phyloP scores from a whole-genome alignment of 1,140 invertebrate genomes.

The Zaprionus kolodkinae region DNA sequence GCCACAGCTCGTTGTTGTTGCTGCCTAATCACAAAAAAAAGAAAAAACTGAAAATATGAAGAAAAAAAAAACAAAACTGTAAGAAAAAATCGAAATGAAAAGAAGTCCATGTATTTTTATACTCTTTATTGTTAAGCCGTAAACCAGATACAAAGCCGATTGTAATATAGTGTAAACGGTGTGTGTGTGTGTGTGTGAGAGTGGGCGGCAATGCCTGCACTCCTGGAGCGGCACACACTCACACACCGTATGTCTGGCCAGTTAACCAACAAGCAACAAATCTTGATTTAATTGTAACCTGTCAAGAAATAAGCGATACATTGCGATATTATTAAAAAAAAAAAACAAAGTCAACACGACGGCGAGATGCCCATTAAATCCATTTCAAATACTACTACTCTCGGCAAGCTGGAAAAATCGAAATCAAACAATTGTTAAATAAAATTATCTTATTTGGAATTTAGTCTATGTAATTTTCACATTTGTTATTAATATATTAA shows the following conservation, averaged over 20 bases:
- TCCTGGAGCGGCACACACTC: conserved; percentile 5
- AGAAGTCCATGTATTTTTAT: conserved; percentile 74
- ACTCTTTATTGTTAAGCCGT: conserved; percentile 70
- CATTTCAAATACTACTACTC: background rate
- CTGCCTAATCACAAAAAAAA: conserved; percentile 5
- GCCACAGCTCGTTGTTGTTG: conserved; percentile 2
- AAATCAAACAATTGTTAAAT: conserved; percentile 9
- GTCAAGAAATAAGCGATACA: conserved; percentile 27
- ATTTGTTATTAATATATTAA: no score
- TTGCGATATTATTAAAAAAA: background rate
- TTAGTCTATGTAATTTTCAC: background rate
- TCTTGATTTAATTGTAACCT: conserved; percentile 41
- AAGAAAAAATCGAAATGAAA: conserved; percentile 11
- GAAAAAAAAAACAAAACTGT: background rate
- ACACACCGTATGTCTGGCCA: background rate
- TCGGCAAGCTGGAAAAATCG: background rate
- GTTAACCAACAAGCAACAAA: conserved; percentile 26
- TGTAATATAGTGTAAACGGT: conserved; percentile 13
- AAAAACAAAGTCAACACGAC: conserved; percentile 15
- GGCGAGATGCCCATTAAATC: conserved; percentile 25
- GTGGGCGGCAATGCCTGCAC: conserved; percentile 13
- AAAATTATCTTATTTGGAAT: conserved; percentile 8
- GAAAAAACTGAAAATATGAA: conserved; percentile 3
- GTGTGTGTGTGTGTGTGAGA: conserved; percentile 7
- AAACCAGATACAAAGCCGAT: conserved; percentile 40